phyloP scores from a whole-genome alignment of 2,797 vertebrate species.

The Tenualosa ilisha region DNA sequence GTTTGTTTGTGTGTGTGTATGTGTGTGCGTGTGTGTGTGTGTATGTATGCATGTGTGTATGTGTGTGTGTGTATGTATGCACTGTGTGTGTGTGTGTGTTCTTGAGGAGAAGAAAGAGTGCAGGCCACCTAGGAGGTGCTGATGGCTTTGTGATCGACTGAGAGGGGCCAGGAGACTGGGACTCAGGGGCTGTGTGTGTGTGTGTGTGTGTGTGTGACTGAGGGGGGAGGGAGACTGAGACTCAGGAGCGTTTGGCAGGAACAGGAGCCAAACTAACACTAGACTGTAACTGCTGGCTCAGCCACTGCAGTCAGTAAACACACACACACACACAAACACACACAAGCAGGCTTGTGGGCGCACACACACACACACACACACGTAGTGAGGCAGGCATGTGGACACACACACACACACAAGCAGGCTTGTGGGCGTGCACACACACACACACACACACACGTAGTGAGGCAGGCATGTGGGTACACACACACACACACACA shows the following conservation, averaged over 20 bases:
- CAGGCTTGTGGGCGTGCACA: background rate
- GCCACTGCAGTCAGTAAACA: background rate
- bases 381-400: background rate
- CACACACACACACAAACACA: background rate
- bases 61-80: background rate
- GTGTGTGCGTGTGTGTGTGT: background rate
- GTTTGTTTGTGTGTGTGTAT: background rate
- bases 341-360: background rate
- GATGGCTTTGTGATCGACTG: background rate
- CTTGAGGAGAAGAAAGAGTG: background rate
- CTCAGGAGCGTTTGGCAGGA: background rate
- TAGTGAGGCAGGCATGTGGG: background rate
- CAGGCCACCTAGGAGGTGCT: background rate
- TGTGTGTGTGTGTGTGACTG: too few species aligned
- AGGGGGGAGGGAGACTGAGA: too few species aligned
- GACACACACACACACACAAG: background rate
- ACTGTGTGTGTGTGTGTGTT: background rate
- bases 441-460: background rate
- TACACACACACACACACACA: conserved; percentile 16
- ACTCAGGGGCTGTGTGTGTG: too few species aligned
- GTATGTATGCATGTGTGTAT: background rate
- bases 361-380: background rate
- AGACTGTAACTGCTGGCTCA: conserved; percentile 13
- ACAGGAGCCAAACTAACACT: conserved; percentile 2
- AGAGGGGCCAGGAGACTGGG: background rate